Base-by-base conservation (phyloP, 1,140 invertebrate species). In the Euura lappo region DNA sequence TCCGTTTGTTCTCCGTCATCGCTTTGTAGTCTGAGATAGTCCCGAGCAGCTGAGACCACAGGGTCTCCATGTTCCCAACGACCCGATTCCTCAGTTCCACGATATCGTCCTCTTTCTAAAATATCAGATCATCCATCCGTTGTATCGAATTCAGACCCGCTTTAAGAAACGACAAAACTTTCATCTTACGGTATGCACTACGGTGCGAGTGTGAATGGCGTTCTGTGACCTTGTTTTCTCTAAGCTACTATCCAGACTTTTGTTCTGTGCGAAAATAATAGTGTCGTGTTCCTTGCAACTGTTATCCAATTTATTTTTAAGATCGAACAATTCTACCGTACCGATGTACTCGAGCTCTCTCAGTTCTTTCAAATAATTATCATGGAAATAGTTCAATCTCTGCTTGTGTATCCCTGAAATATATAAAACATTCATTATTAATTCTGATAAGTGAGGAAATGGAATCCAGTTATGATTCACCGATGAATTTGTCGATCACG, bases 401-500 rank as follows among this genome's bases (percentile, higher is more conserved):
- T 86, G 78, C 8, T 84, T 81, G 47, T 90, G 86, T 72, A 83
- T 86, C 47, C 78, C 90, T 91, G 64, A 8, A 71, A 79, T 75
- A 67, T 72, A 67, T 46, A 44, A 68, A 72, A 76, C 70, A 45
- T 75, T 73, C 60, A 74, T 69, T 68, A 60, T 46, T 51, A 65
- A 45, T 68, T 66, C 45, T 80, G 7, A 46, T n/a, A 65, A 66
- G 66, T 60, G 0, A 64, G 51, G 7, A 43, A 70, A 64, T 65
- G 3, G 68, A 45, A 42, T 45, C 10, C n/a, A 73, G 69, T 44
- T 43, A 68, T 44, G 75, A 72, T 69, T 69, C 45, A 94, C 93
- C 89, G 70, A 94, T 90, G 77, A 94, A 90, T 77, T 90, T 86
- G 76, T 92, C 90, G 13, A 95, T 89, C 64, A 89, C 91, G 72